phyloP scores from a whole-genome alignment of 2,888 invertebrate genomes.

The Andrena marginata region DNA sequence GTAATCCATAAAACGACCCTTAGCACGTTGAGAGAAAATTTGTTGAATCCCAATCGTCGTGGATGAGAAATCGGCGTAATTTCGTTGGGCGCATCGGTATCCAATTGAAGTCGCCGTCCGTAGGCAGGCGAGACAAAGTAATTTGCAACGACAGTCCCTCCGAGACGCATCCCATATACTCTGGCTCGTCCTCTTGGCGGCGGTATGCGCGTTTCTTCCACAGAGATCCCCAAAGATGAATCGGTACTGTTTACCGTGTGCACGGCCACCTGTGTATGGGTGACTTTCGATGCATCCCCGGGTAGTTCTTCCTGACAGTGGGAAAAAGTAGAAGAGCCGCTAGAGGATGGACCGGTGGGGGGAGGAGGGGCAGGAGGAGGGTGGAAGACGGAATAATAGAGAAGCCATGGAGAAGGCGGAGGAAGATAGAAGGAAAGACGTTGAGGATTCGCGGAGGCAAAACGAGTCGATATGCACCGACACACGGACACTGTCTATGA shows the following conservation, averaged over 20 bases:
- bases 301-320: conserved; percentile 30
- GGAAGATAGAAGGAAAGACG: conserved; percentile 37
- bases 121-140: conserved; percentile 67
- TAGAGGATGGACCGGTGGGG: neutral
- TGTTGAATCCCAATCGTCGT: too few species aligned
- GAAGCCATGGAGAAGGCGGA: conserved; percentile 2
- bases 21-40: neutral
- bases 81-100: conserved; percentile 48
- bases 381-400: conserved; percentile 21
- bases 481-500: conserved; percentile 27
- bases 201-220: conserved; percentile 30
- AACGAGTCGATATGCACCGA: conserved; percentile 67
- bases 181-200: neutral
- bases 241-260: conserved; percentile 56
- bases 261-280: conserved; percentile 30
- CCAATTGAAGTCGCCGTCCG: conserved; percentile 55
- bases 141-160: conserved; percentile 60
- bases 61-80: conserved; percentile 34
- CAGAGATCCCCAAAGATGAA: conserved; percentile 61
- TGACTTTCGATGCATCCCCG: conserved; percentile 65
- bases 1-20: neutral
- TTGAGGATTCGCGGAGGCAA: conserved; percentile 41
- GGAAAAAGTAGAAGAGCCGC: conserved; percentile 31
- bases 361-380: neutral
- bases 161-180: conserved; percentile 36